Conservation (phyloP, 2,113 vertebrate species). For the Xerus inauris region DNA sequence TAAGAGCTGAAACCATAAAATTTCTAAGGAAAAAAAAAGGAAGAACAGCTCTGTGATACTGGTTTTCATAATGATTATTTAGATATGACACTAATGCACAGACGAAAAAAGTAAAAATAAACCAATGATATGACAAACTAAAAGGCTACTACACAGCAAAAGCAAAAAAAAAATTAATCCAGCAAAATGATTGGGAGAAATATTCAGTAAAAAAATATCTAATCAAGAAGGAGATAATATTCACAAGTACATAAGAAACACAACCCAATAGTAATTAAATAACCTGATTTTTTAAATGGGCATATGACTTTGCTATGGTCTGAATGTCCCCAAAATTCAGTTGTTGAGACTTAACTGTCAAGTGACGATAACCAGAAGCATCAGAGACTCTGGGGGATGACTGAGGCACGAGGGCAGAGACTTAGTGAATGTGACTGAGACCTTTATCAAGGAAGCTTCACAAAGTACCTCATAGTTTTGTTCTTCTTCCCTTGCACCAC, state of each 20-base stretch:
- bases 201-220: background rate
- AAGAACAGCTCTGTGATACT: background rate
- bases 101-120: background rate
- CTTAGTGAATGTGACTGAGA: background rate
- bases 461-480: too few species aligned
- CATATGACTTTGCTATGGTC: background rate
- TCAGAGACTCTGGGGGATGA: too few species aligned
- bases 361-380: too few species aligned
- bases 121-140: background rate
- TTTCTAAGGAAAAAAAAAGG: background rate
- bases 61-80: background rate
- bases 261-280: background rate
- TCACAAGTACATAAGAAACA: background rate
- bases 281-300: background rate
- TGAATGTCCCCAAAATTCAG: background rate
- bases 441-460: background rate
- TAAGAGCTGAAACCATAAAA: background rate
- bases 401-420: background rate
- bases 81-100: background rate
- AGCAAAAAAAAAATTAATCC: background rate
- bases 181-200: background rate
- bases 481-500: background rate
- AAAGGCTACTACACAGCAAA: background rate
- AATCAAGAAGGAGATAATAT: background rate
- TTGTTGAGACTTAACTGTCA: background rate